A percentile compares a stretch with the other conserved stretches of the same genome.
These are phyloP conservation scores for Crotalus helleri DNA, from an alignment of 2,113 vertebrate species.

Conservation along the genomic window DNA sequence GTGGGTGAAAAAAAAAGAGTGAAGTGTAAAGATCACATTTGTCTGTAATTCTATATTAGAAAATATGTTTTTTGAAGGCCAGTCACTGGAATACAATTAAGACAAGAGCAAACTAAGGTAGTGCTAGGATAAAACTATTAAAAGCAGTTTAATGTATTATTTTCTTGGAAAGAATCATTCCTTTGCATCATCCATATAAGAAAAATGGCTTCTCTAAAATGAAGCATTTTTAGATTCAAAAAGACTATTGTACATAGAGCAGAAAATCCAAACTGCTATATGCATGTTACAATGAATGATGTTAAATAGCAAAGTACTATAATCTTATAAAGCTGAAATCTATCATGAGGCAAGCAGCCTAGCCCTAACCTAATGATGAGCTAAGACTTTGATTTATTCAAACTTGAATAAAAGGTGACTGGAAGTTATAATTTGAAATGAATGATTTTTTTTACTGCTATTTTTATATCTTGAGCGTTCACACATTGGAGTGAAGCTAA, in stretches of 20 bases:
- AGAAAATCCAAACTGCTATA: not conserved
- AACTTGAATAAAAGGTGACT: not conserved
- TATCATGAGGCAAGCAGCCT: not conserved
- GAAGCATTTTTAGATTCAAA: not conserved
- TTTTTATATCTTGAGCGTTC: not conserved
- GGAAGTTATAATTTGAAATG: not conserved
- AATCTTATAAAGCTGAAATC: not conserved
- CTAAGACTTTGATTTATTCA: not conserved
- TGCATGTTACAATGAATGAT: not conserved
- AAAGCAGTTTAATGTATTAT: not conserved
- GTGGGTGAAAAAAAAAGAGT: not conserved
- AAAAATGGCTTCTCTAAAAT: constrained; percentile 7
- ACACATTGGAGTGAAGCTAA: not conserved
- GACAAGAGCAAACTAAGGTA: not conserved
- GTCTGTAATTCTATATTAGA: not conserved
- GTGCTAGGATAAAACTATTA: not conserved
- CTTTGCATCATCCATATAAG: not conserved
- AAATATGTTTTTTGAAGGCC: not conserved
- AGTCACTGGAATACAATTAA: not conserved
- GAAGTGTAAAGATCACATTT: not conserved
- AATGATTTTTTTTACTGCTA: not conserved
- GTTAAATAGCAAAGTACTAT: not conserved
- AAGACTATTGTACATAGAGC: not conserved
- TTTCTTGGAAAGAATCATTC: not conserved
- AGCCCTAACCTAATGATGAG: not conserved